Percentiles rank a stretch among this genome's conserved stretches.
These are phyloP conservation scores for Carassius carassius DNA, from an alignment of 2,113 vertebrate species.

Conservation along the genomic window DNA sequence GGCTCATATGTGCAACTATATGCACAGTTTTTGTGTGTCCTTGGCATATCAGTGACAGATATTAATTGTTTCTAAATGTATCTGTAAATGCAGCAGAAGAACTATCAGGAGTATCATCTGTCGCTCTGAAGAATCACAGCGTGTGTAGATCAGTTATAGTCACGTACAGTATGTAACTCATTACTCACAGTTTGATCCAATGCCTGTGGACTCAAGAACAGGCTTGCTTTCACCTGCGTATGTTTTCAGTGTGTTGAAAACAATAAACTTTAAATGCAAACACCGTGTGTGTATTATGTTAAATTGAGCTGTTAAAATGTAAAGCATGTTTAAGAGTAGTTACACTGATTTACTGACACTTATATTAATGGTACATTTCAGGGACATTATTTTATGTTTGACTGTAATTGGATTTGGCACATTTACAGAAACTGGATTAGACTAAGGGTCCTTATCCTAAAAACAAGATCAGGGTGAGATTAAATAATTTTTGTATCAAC, in stretches of 20 bases:
- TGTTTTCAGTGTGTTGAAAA: no score
- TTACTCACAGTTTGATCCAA: no score
- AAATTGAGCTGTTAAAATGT: not conserved
- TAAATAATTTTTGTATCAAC: not conserved
- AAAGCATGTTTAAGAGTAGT: not conserved
- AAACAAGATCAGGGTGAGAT: not conserved
- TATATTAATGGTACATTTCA: not conserved
- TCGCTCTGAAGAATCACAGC: not conserved
- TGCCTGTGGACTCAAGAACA: no score
- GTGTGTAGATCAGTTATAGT: not conserved
- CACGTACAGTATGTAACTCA: not conserved
- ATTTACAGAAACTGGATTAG: no score
- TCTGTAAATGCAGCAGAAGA: not conserved
- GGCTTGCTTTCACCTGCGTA: no score
- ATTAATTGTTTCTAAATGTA: not conserved
- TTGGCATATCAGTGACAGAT: not conserved
- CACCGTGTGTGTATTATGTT: no score
- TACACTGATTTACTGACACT: not conserved
- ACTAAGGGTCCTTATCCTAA: no score
- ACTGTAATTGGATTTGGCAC: not conserved
- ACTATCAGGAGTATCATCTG: not conserved
- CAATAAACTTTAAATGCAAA: not conserved
- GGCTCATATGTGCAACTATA: not conserved
- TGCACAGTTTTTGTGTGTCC: not conserved
- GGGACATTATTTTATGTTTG: not conserved